Conservation (phyloP, 23 tunicate species). For the Ascidia mentula region DNA sequence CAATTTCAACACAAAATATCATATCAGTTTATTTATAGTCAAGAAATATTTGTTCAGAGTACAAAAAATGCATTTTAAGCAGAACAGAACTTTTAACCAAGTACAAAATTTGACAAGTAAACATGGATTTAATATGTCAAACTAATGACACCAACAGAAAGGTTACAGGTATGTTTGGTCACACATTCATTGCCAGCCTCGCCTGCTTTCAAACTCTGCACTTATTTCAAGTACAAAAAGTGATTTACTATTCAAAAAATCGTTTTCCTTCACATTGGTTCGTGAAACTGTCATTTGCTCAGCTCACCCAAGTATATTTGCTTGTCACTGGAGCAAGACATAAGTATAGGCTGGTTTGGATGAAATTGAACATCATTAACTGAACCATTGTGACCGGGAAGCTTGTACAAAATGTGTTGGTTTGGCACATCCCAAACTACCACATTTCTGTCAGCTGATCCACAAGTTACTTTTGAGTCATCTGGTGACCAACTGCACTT, state of each 20-base stretch:
- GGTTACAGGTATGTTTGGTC: too few relatives aligned
- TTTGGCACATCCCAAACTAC: conserved; percentile 71
- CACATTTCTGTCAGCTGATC: conserved; percentile 88
- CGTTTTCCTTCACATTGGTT: background rate
- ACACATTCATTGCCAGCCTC: background rate
- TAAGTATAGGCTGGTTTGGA: conserved; percentile 83
- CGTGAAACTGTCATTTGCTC: background rate
- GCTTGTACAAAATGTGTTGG: conserved; percentile 64
- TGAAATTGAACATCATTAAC: conserved; percentile 97
- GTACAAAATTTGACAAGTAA: too few relatives aligned
- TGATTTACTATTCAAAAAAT: background rate
- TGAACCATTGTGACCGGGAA: conserved; percentile 93
- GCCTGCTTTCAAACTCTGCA: background rate
- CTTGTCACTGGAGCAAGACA: conserved; percentile 94
- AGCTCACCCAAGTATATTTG: conserved; percentile 82
- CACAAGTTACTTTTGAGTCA: conserved; percentile 72
- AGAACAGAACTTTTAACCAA: too few relatives aligned
- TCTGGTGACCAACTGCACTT: conserved; percentile 96
- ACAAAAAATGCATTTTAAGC: too few relatives aligned
- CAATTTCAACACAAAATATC: too few relatives aligned
- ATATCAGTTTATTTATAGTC: too few relatives aligned
- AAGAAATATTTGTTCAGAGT: too few relatives aligned
- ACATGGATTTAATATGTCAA: too few relatives aligned
- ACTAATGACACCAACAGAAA: too few relatives aligned
- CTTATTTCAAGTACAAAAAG: background rate